Conservation (phyloP, 2,797 vertebrate genomes). For the Paguma larvata region DNA sequence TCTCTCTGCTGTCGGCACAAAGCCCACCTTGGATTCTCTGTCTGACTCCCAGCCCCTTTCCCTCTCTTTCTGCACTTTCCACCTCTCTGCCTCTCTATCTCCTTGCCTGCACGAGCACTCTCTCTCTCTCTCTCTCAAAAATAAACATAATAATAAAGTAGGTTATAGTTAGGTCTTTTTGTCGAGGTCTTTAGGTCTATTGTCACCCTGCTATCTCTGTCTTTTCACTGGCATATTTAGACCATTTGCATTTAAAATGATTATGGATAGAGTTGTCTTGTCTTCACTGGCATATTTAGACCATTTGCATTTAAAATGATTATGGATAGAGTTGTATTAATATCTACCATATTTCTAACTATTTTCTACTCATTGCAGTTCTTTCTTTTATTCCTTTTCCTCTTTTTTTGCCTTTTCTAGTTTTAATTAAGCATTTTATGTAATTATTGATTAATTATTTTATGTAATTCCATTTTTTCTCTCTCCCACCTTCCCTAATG, state of each 20-base stretch:
- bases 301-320: background rate
- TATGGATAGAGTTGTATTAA: background rate
- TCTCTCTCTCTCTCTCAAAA: too few relatives aligned
- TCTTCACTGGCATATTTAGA: background rate
- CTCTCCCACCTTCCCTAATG: background rate
- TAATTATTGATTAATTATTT: too few relatives aligned
- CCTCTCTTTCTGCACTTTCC: too few relatives aligned
- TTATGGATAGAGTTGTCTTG: background rate
- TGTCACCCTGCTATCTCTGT: background rate
- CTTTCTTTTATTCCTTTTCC: background rate
- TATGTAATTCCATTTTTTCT: background rate
- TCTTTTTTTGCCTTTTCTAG: background rate
- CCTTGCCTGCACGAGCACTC: too few relatives aligned
- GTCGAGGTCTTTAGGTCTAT: background rate
- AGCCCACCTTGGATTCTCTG: too few relatives aligned
- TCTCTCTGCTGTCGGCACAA: too few relatives aligned
- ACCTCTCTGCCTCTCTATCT: too few relatives aligned
- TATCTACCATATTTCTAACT: background rate
- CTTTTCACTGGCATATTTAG: background rate
- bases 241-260: background rate
- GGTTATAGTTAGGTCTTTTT: background rate
- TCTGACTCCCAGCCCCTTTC: too few relatives aligned
- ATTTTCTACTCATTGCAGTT: background rate
- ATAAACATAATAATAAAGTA: background rate
- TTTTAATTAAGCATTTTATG: background rate